These are phyloP conservation scores for Percina caprodes DNA, from an alignment of 2,113 vertebrate genomes.

Conservation along the genomic window DNA sequence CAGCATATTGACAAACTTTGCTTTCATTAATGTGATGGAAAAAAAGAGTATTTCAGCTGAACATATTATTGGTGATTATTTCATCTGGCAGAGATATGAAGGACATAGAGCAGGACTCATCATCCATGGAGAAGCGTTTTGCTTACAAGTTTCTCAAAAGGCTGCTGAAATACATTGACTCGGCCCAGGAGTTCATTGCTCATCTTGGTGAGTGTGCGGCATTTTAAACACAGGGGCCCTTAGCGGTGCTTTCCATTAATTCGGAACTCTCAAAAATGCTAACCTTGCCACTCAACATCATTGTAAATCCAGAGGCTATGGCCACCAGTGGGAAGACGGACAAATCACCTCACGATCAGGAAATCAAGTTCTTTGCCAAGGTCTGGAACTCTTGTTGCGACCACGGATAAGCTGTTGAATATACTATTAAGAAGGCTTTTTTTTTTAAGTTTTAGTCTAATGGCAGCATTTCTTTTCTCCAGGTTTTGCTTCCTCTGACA, in stretches of 20 bases:
- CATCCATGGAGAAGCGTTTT: conserved; percentile 96
- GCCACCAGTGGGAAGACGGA: conserved; percentile 95
- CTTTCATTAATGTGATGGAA: not conserved
- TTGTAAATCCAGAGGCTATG: conserved; percentile 90
- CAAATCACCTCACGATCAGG: conserved; percentile 96
- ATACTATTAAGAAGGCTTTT: not conserved
- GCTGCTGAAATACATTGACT: conserved; percentile 93
- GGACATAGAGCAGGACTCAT: conserved; percentile 92
- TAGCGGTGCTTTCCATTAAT: not conserved
- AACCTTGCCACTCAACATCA: not conserved
- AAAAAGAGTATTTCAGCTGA: not conserved
- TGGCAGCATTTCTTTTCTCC: conserved; percentile 10
- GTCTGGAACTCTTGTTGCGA: conserved; percentile 76
- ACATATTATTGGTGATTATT: not conserved
- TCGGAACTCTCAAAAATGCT: not conserved
- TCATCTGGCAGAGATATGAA: conserved; percentile 86
- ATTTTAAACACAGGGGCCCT: conserved; percentile 6
- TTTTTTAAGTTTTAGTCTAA: not conserved
- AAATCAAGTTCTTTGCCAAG: conserved; percentile 99
- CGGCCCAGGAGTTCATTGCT: conserved; percentile 97
- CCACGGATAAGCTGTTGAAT: not conserved
- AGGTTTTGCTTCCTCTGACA: conserved; percentile 94
- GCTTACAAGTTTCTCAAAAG: conserved; percentile 95
- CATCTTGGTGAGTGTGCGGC: conserved; percentile 90
- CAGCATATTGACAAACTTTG: not conserved